A percentile compares a stretch with the other conserved stretches of the same genome.
Conservation (phyloP, 2,797 vertebrate genomes). For the Orientallactaga sibirica region DNA sequence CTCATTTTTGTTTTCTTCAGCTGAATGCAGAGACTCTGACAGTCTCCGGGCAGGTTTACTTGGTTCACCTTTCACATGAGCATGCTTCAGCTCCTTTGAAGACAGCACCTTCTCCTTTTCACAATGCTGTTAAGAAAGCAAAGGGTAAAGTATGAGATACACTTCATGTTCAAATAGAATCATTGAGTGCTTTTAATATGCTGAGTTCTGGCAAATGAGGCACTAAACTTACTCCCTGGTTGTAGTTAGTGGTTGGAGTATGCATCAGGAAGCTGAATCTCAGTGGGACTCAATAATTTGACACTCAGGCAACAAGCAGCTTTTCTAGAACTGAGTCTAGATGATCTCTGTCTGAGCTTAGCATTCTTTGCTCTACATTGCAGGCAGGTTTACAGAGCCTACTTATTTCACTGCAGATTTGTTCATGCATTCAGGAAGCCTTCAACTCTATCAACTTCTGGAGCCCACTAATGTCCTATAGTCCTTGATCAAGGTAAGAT, state of each 20-base stretch:
- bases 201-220: neutral
- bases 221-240: neutral
- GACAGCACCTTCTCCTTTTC: slow-evolving; percentile 90
- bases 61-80: slow-evolving; percentile 86
- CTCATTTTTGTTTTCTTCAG: slow-evolving; percentile 91
- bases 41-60: slow-evolving; percentile 90
- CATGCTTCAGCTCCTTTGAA: slow-evolving; percentile 89
- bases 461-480: neutral
- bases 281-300: neutral
- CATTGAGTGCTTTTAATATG: neutral
- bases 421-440: neutral
- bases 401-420: neutral
- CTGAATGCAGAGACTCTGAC: slow-evolving; percentile 88
- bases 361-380: neutral
- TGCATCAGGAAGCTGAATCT: neutral
- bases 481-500: neutral
- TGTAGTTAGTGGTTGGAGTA: neutral
- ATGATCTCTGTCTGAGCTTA: neutral
- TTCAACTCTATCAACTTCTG: neutral
- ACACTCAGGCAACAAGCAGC: neutral
- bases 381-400: neutral
- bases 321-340: neutral
- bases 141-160: slow-evolving; percentile 48
- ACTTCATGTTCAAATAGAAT: slow-evolving; percentile 40
- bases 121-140: slow-evolving; percentile 83